phyloP scores from a whole-genome alignment of 2,113 vertebrate species.

The Phocoena phocoena region DNA sequence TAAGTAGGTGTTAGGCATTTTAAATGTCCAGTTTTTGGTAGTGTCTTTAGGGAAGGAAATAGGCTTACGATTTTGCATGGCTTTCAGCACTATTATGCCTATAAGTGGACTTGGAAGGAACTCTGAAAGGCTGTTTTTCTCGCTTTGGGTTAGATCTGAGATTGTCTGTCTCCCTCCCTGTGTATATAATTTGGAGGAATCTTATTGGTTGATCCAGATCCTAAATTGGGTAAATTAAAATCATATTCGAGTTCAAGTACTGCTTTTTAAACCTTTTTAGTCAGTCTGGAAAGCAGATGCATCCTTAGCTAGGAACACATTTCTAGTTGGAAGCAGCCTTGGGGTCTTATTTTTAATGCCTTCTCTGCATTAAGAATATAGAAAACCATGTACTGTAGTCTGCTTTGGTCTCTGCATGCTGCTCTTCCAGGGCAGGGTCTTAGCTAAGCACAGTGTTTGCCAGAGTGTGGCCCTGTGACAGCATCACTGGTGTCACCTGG shows the following conservation, averaged over 20 bases:
- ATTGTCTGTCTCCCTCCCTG: not conserved
- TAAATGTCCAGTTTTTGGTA: not conserved
- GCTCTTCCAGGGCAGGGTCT: not conserved
- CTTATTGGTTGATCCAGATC: slow-evolving; percentile 13
- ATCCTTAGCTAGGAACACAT: slow-evolving; percentile 15
- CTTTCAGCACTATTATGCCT: not conserved
- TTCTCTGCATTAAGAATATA: not conserved
- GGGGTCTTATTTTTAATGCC: not conserved
- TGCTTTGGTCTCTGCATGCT: not conserved
- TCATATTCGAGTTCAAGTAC: slow-evolving; percentile 39
- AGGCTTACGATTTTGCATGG: not conserved
- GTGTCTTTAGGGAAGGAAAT: slow-evolving; percentile 2
- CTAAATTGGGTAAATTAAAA: slow-evolving; percentile 46
- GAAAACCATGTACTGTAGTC: not conserved
- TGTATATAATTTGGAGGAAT: not conserved
- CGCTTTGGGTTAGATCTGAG: not conserved
- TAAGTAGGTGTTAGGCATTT: slow-evolving; percentile 35
- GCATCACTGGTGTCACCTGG: not conserved
- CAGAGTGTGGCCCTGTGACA: not conserved
- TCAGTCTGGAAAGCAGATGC: slow-evolving; percentile 31
- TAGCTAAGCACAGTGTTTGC: not conserved
- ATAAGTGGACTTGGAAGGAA: not conserved
- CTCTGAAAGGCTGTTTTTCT: not conserved
- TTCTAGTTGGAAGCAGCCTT: not conserved
- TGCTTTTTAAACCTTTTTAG: slow-evolving; percentile 15